Conservation (phyloP, 2,113 vertebrate species). For the Albula glossodonta region DNA sequence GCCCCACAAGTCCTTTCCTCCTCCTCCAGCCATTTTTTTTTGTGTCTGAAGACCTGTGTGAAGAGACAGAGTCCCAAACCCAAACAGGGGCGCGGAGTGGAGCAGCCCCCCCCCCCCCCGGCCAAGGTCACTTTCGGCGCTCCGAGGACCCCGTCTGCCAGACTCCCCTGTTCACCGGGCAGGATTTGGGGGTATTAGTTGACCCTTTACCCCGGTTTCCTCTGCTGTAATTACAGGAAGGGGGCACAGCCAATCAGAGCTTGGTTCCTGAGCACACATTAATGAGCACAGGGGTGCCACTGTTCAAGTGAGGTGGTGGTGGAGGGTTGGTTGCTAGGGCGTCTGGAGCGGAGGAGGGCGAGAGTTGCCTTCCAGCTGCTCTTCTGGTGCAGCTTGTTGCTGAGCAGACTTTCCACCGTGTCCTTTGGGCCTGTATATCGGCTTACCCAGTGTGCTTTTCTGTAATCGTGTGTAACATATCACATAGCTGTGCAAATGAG, state of each 20-base stretch:
- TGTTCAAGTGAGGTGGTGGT: background rate
- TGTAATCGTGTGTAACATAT: no score
- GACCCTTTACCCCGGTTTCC: slow-evolving; percentile 67
- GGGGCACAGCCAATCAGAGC: slow-evolving; percentile 64
- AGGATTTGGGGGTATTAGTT: slow-evolving; percentile 57
- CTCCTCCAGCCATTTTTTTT: background rate
- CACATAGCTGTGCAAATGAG: no score
- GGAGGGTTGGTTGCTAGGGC: background rate
- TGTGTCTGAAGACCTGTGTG: background rate
- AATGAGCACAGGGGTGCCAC: slow-evolving; percentile 62
- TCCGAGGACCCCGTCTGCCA: slow-evolving; percentile 48
- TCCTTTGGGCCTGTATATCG: background rate
- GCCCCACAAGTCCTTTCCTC: background rate
- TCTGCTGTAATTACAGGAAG: slow-evolving; percentile 67
- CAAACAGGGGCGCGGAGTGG: slow-evolving; percentile 48
- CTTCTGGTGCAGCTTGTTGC: background rate
- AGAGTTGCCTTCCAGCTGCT: background rate
- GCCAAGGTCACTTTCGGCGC: slow-evolving; percentile 42
- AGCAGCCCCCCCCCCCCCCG: background rate
- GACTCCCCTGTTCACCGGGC: slow-evolving; percentile 52
- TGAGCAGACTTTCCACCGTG: background rate
- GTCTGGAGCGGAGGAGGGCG: background rate
- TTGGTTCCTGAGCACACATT: slow-evolving; percentile 50
- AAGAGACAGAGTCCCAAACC: background rate
- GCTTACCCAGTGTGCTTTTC: background rate